Conservation (phyloP, 1,140 invertebrate species). For the Apis cerana region DNA sequence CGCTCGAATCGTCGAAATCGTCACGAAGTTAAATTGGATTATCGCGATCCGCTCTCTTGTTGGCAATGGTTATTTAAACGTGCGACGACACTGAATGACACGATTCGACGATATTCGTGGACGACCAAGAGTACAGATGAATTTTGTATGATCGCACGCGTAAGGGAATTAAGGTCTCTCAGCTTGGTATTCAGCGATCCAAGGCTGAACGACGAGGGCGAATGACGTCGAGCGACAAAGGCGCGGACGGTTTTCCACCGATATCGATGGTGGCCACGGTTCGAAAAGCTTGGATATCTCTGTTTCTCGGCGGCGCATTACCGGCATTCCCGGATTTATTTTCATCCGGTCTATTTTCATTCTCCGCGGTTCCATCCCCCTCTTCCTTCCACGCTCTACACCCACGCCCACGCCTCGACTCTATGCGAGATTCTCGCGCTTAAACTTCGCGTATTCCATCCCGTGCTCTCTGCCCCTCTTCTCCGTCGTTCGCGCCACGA, state of each 20-base stretch:
- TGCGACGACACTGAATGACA: neutral
- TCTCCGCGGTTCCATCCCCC: conserved; percentile 35
- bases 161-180: conserved; percentile 4
- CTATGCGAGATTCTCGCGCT: conserved; percentile 46
- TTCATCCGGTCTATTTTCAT: conserved; percentile 65
- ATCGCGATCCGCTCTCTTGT: too few species aligned
- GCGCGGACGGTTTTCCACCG: conserved; percentile 38
- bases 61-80: neutral
- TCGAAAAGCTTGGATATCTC: conserved; percentile 57
- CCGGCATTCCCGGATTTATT: conserved; percentile 60
- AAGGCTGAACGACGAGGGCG: conserved; percentile 1
- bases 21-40: too few species aligned
- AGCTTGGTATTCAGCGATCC: too few species aligned
- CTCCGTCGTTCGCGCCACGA: neutral
- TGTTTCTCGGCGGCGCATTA: conserved; percentile 56
- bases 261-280: conserved; percentile 20
- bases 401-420: conserved; percentile 15
- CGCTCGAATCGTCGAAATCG: neutral
- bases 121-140: neutral
- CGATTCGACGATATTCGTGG: neutral
- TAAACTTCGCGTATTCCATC: conserved; percentile 22
- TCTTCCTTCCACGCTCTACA: neutral
- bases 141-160: neutral
- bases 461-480: neutral
- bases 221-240: conserved; percentile 1